Percentiles rank a stretch among this genome's conserved stretches.
Evolutionary conservation across 2,888 invertebrate species (phyloP).

Genomic region (Aspidiotus rigidus): DNA sequence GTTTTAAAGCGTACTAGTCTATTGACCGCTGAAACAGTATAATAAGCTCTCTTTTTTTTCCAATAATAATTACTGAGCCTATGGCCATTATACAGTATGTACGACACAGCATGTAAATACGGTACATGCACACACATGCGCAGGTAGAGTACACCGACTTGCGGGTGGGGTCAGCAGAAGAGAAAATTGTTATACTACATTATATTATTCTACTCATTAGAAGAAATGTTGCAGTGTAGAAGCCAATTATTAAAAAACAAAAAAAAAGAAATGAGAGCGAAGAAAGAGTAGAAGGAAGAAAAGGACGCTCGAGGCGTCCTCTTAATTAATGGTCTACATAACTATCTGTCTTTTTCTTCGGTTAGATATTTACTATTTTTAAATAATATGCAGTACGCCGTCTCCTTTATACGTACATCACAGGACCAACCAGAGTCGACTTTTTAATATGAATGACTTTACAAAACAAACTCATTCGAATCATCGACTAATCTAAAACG

Average conservation of each 20-base stretch:
- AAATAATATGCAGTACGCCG: not conserved
- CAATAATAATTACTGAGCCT: constrained; percentile 29
- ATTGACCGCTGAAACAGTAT: constrained; percentile 28
- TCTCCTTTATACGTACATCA: too few relatives aligned
- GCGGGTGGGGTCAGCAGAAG: not conserved
- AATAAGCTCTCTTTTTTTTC: constrained; percentile 18
- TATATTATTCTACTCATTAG: constrained; percentile 24
- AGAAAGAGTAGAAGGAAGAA: constrained; percentile 7
- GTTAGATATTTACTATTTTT: constrained; percentile 17
- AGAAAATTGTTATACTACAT: constrained; percentile 15
- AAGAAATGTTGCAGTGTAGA: constrained; percentile 28
- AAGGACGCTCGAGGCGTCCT: constrained; percentile 11
- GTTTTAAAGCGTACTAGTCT: constrained; percentile 26
- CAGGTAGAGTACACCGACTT: constrained; percentile 3
- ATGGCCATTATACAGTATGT: constrained; percentile 24
- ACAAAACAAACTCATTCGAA: constrained; percentile 2
- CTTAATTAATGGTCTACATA: constrained; percentile 29
- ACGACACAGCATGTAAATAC: not conserved
- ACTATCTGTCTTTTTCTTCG: constrained; percentile 24
- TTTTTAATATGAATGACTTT: not conserved
- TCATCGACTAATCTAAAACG: too few relatives aligned
- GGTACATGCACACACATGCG: constrained; percentile 7
- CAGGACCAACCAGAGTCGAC: not conserved
- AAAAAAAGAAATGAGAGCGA: constrained; percentile 2
- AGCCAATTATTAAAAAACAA: constrained; percentile 32